Base-by-base conservation (phyloP, 2,888 invertebrate species). In the Gandaritis pyraliata region DNA sequence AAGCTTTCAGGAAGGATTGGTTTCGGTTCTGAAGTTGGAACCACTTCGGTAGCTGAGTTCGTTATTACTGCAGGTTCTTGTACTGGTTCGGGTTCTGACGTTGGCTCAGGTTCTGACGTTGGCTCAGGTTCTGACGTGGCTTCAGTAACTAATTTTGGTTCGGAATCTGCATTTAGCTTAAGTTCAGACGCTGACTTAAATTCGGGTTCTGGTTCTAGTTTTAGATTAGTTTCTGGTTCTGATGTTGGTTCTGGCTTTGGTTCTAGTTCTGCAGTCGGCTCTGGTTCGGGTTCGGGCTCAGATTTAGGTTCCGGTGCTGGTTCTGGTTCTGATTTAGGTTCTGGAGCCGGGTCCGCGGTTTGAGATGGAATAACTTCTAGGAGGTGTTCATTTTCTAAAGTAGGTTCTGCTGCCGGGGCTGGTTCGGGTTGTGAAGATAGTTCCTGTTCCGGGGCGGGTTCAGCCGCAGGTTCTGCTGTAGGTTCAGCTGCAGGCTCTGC, bases 251-350 rank as follows among this genome's bases (percentile, higher is more conserved):
- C 64, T 11, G 65, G 59, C 64, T 65, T 70, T 4, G 74, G 64
- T 48, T 73, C 70, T 3, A 76, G 60, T 66, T 74, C 71, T 49
- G 71, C 52, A 15, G 50, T 30, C 11, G 65, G 58, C 61, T 69
- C 64, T 11, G 65, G 59, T 65, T 65, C 56, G 1, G 55, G 77
- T 73, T 81, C 76, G 1, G 83, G 68, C 65, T 80, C 77, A 0
- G 90, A 82, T 62, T 85, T 88, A 0, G 87, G 80, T 65, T 84
- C 82, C 5, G 65, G 57, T 68, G 74, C 70, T 4, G 74, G 64
- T 48, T 73, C 70, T 3, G 76, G 60, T 66, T 74, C 71, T 49
- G 71, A 54, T 58, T 75, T 71, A 1, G 80, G 68, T 53, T 70
- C 68, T 2, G 78, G 72, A 66, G 73, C 72, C n/a, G 65, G 60